Percentiles rank a stretch among this genome's conserved stretches.
phyloP scores from a whole-genome alignment of 2,888 invertebrate genomes.

The Podabrus alpinus region DNA sequence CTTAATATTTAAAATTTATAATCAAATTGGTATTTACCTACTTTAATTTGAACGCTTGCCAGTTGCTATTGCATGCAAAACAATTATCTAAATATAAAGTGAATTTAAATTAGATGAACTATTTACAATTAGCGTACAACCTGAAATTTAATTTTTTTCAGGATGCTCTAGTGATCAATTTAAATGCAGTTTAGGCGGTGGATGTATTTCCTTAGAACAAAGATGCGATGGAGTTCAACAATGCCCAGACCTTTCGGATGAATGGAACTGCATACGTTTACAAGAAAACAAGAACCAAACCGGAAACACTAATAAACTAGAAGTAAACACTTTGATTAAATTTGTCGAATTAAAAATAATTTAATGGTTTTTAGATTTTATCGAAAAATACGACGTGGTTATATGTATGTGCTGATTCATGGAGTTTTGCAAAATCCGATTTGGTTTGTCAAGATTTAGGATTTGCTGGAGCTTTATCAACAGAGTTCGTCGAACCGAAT shows the following conservation, averaged over 20 bases:
- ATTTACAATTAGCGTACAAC: neutral
- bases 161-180: conserved; percentile 62
- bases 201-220: conserved; percentile 59
- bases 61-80: neutral
- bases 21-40: neutral
- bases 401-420: conserved; percentile 60
- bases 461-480: conserved; percentile 53
- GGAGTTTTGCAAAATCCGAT: conserved; percentile 61
- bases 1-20: neutral
- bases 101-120: neutral
- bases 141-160: conserved; percentile 34
- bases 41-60: neutral
- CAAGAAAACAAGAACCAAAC: conserved; percentile 16
- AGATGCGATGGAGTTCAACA: conserved; percentile 65
- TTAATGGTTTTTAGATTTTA: conserved; percentile 11
- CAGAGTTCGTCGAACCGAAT: conserved; percentile 42
- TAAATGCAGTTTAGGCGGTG: conserved; percentile 63
- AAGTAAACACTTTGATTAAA: neutral
- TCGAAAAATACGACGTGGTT: conserved; percentile 49
- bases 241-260: conserved; percentile 67
- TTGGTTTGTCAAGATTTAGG: conserved; percentile 62
- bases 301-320: neutral
- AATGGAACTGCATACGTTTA: conserved; percentile 60
- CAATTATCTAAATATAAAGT: neutral
- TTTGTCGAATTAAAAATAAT: neutral